A percentile compares a stretch with the other conserved stretches of the same genome.
Evolutionary conservation across 2,888 invertebrate genomes (phyloP).

Genomic region (Malthinus seriepunctatus): DNA sequence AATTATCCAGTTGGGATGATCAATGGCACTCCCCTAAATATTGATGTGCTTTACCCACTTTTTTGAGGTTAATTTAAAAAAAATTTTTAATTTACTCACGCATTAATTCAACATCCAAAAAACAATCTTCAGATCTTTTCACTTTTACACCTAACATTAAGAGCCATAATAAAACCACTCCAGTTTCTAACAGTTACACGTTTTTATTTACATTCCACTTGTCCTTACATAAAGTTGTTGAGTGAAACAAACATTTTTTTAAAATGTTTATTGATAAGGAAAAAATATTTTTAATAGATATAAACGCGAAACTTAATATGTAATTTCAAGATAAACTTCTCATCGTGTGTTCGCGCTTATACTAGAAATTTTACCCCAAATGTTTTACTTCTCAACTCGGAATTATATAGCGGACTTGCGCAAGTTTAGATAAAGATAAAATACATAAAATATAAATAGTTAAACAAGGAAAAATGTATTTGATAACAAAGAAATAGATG

Average conservation of each 20-base stretch:
- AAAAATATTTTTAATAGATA: background rate
- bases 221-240: background rate
- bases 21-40: slow-evolving; percentile 19
- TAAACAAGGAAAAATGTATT: slow-evolving; percentile 1
- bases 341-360: slow-evolving; percentile 12
- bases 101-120: no score
- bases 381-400: slow-evolving; percentile 10
- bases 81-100: no score
- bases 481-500: slow-evolving; percentile 14
- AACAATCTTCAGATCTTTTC: no score
- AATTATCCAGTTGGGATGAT: slow-evolving; percentile 2
- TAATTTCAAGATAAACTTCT: slow-evolving; percentile 3
- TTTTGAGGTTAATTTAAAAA: no score
- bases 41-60: slow-evolving; percentile 7
- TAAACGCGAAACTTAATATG: slow-evolving; percentile 3
- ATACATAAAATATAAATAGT: background rate
- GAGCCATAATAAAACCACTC: no score
- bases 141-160: no score
- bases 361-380: slow-evolving; percentile 9
- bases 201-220: background rate
- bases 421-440: slow-evolving; percentile 10
- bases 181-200: no score
- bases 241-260: background rate
- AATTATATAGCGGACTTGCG: slow-evolving; percentile 13
- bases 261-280: background rate